phyloP scores from a whole-genome alignment of 2,797 vertebrate genomes.

The Falco berigora region DNA sequence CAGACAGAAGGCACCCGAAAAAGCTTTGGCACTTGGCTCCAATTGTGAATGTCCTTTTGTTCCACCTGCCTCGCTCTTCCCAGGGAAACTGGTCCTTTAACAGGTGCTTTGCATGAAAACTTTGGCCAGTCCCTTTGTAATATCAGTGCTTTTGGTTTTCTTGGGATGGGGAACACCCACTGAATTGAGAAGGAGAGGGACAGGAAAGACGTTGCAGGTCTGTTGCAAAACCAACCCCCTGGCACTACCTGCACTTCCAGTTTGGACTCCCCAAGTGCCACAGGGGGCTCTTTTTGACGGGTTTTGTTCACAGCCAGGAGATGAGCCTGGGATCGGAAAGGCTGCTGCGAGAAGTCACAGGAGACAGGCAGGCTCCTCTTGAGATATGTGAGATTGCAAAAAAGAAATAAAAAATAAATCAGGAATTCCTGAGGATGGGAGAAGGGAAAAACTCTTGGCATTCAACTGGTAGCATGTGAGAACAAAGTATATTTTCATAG shows the following conservation, averaged over 20 bases:
- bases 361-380: background rate
- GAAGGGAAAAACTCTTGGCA: conserved; percentile 45
- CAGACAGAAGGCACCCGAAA: background rate
- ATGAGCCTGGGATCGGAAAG: background rate
- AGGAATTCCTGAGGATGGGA: conserved; percentile 59
- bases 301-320: background rate
- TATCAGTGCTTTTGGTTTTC: background rate
- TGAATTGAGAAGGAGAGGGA: background rate
- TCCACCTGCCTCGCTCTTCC: background rate
- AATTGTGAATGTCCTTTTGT: rapidly evolving
- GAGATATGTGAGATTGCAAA: conserved; percentile 3
- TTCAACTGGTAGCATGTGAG: conserved; percentile 48
- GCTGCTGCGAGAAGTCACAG: background rate
- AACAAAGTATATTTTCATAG: conserved; percentile 70
- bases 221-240: background rate
- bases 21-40: background rate
- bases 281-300: background rate
- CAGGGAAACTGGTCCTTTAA: background rate
- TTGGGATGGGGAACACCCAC: background rate
- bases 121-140: background rate
- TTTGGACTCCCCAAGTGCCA: background rate
- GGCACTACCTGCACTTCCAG: conserved; percentile 25
- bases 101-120: background rate
- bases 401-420: conserved; percentile 54
- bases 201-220: background rate